Evolutionary conservation across 1,140 invertebrate genomes (phyloP), one percentile per base, ranked within the genome.

Genomic region (Planococcus citri): DNA sequence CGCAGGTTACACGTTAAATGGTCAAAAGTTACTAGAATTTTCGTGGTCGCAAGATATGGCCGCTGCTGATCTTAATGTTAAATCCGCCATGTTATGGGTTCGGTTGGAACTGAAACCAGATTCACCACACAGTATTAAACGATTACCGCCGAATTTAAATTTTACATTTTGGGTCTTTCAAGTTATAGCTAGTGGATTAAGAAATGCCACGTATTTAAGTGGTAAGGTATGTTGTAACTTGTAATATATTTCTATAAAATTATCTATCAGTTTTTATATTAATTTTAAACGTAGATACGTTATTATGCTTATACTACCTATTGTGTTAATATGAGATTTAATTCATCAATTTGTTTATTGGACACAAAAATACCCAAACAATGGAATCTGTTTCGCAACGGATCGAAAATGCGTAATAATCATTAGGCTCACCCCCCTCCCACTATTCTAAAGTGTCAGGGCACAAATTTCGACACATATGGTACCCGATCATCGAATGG

Each of bases 11-110:
- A 85, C 85, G 74, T 79, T 91, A 71, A 92, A 93, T 77, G 88
- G 89, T 6, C 91, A 94, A 76, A 85, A 87, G 27, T 81, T 94
- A 69, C 81, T 94, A 68, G 90, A 94, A 78, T 94, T 95, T 79
- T 85, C 84, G 70, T 86, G 88, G 74, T 83, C 81, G 67, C 80
- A 82, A 41, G 83, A 85, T 74, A 71, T 72, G 41, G 76, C 73
- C 33, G 75, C 75, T 37, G 24, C 74, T 69, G 83, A 87, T 68
- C 77, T 88, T 21, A 80, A 82, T 70, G 88, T 91, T 68, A 88
- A 87, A 71, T 82, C 84, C 37, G 90, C 89, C 0, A 85, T 85
- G 38, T 79, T 92, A 61, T 89, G 90, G 88, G 83, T 90, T 27
- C 82, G 85, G 75, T 84, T 90, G 22, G 85, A 87, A 73, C 78